Evolutionary conservation across 2,797 vertebrate species (phyloP), one percentile per base, ranked within the genome.

Genomic region (Sardinella longiceps): DNA sequence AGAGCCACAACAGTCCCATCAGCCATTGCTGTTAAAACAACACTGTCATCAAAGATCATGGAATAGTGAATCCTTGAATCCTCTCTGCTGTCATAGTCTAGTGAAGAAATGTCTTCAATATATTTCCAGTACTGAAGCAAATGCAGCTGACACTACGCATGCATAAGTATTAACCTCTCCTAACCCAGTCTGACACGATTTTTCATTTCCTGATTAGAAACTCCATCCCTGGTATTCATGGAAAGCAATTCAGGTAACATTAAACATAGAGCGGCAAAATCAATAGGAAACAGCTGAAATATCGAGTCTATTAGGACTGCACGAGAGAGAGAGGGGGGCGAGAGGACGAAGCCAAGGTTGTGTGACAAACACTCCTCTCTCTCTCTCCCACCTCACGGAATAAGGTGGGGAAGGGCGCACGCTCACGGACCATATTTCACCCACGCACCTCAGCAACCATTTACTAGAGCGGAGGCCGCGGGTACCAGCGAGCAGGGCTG

Each of bases 351-450:
- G 23, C 37, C 70, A 77, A 77, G 70, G 70, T 77, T 43, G 70
- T 23, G 70, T 43, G 70, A 23, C 70, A 77, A 77, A 77, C 20
- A 37, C 33, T 77, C 87, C 88, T 88, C 86, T 88, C 45, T 48
- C n/a, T 87, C 85, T 88, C 45, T 46, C 82, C 86, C 80, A 81
- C 87, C 20, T 46, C 56, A 43, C 33, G 53, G n/a, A 80, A 48
- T 83, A 77, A 80, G 83, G 84, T 84, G 81, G n/a, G 70, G 80
- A 87, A 86, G 53, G 66, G 66, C 9, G 80, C 50, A 10, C 46
- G 77, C 45, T 81, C 11, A 37, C 81, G 5, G 14, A 66, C 84
- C 82, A 84, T 86, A 88, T 90, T 90, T 87, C 82, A 86, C 18
- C 82, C 81, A 56, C 85, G 84, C 82, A 83, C 63, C 83, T 83